A percentile compares a stretch with the other conserved stretches of the same genome.
Evolutionary conservation across 2,888 invertebrate genomes (phyloP).

Genomic region (Galerucella pusilla): DNA sequence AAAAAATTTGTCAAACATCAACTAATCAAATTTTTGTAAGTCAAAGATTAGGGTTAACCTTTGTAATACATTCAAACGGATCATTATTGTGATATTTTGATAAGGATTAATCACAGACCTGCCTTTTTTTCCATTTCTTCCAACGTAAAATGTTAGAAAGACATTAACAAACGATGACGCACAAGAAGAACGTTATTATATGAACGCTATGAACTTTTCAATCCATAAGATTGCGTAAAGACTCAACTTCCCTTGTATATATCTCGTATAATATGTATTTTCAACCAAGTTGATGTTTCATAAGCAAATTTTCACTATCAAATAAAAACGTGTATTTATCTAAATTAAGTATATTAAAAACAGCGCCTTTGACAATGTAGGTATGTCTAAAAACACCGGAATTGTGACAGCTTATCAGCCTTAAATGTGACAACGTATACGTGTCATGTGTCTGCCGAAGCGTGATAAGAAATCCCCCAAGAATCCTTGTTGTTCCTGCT

Average conservation of each 20-base stretch:
- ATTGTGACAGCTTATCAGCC: constrained; percentile 51
- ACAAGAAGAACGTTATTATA: no score
- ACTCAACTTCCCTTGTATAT: not conserved
- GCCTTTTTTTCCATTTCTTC: no score
- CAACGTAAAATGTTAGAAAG: no score
- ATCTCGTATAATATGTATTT: not conserved
- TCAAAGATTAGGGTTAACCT: no score
- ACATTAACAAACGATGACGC: no score
- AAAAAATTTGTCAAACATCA: no score
- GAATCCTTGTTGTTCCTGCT: constrained; percentile 46
- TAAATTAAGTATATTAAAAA: constrained; percentile 43
- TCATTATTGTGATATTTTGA: no score
- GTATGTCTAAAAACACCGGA: constrained; percentile 40
- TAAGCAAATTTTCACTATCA: not conserved
- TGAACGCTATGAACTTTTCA: no score
- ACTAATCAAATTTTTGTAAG: no score
- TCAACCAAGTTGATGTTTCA: not conserved
- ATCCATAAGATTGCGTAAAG: no score
- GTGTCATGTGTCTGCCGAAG: constrained; percentile 55
- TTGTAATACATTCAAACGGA: no score
- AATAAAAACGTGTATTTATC: not conserved
- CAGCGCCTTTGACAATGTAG: constrained; percentile 46
- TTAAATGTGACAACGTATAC: constrained; percentile 40
- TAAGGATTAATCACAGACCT: no score
- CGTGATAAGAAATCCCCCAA: constrained; percentile 54